These are phyloP conservation scores for Balanococcus diminutus DNA, from an alignment of 2,888 invertebrate genomes.

Conservation along the genomic window DNA sequence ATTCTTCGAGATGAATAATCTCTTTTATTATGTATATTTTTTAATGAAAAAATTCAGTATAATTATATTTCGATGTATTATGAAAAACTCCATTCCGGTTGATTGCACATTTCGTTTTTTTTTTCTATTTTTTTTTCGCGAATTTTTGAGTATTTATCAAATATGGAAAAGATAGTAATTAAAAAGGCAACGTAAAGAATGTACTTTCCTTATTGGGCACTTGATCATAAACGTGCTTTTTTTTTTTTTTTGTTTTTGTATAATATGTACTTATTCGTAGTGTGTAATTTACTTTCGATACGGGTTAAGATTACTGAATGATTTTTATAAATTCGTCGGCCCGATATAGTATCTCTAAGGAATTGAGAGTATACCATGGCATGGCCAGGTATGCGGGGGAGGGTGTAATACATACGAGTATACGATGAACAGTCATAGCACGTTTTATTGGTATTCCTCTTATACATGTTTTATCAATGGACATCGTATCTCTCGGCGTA, in stretches of 20 bases:
- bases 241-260: background rate
- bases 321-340: background rate
- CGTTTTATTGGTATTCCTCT: background rate
- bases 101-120: no score
- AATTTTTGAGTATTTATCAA: no score
- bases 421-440: background rate
- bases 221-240: background rate
- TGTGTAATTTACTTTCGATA: background rate
- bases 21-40: no score
- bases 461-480: constrained; percentile 7
- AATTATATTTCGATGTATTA: no score
- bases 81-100: no score
- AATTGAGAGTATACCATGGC: background rate
- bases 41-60: no score
- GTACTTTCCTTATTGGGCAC: no score
- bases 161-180: no score
- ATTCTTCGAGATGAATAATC: no score
- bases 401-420: background rate
- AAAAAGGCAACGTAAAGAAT: no score
- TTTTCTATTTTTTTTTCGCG: no score
- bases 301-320: background rate
- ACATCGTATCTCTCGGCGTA: background rate
- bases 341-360: background rate
- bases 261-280: background rate
- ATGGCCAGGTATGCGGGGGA: no score